Percentiles rank a stretch among this genome's conserved stretches.
These are phyloP conservation scores for Ischnura elegans DNA, from an alignment of 2,888 invertebrate species.

Conservation along the genomic window DNA sequence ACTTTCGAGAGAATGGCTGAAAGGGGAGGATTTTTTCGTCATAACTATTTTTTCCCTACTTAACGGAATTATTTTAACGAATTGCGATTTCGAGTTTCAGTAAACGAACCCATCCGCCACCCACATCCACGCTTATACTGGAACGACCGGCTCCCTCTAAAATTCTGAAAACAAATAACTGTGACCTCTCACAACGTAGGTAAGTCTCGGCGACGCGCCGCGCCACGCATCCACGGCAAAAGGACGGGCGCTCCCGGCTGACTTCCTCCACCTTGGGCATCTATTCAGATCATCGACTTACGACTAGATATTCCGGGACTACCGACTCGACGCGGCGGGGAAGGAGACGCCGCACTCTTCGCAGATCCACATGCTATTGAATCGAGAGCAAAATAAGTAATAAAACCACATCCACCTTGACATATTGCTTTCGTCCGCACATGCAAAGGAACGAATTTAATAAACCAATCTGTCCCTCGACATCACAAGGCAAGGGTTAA, in stretches of 20 bases:
- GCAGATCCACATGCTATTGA: too few species aligned
- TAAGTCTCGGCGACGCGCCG: neutral
- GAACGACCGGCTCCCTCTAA: neutral
- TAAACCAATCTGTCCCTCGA: neutral
- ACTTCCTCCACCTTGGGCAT: neutral
- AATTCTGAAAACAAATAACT: neutral
- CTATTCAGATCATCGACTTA: neutral
- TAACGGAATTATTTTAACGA: too few species aligned
- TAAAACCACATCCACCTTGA: neutral
- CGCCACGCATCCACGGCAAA: neutral
- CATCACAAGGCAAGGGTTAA: neutral
- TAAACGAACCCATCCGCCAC: too few species aligned
- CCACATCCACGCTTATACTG: neutral
- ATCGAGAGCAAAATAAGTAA: neutral
- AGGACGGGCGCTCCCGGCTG: too few species aligned
- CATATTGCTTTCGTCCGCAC: neutral
- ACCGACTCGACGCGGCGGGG: neutral
- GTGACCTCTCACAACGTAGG: neutral
- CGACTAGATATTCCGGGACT: neutral
- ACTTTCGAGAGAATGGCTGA: too few species aligned
- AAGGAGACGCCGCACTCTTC: slow-evolving; percentile 16
- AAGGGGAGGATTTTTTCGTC: too few species aligned
- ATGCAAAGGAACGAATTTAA: neutral
- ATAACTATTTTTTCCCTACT: too few species aligned
- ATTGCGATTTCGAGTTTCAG: too few species aligned